Percentiles rank a stretch among this genome's conserved stretches.
Conservation (phyloP, 2,888 invertebrate genomes). For the Ichneumon xanthorius region DNA sequence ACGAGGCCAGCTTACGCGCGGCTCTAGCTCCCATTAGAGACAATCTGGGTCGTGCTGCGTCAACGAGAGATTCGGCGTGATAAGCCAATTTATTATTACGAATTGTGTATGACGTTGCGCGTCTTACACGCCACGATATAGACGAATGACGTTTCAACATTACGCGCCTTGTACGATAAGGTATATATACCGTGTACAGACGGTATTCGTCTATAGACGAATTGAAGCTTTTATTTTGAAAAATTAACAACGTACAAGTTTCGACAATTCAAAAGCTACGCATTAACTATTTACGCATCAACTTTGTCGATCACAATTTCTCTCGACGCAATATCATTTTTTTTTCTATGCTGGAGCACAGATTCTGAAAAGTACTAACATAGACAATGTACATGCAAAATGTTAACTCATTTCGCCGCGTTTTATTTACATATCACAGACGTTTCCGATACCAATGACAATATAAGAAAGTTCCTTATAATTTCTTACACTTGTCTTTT, state of each 20-base stretch:
- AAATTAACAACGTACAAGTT: slow-evolving; percentile 13
- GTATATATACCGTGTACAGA: neutral
- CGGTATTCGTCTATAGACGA: neutral
- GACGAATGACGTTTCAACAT: neutral
- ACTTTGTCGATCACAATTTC: neutral
- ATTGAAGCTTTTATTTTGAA: neutral
- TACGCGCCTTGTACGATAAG: slow-evolving; percentile 13
- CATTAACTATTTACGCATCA: neutral
- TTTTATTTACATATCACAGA: too few species aligned
- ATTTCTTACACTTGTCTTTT: too few species aligned
- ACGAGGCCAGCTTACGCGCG: slow-evolving; percentile 57
- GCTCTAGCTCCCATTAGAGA: slow-evolving; percentile 62
- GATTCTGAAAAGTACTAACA: neutral
- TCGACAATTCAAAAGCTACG: neutral
- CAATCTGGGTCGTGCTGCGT: slow-evolving; percentile 66
- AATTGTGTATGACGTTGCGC: slow-evolving; percentile 39
- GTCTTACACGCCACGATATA: slow-evolving; percentile 17
- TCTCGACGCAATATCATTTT: neutral
- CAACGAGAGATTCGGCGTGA: slow-evolving; percentile 65
- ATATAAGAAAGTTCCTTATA: too few species aligned
- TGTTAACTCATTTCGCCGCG: too few species aligned
- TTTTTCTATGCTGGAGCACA: neutral
- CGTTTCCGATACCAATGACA: too few species aligned
- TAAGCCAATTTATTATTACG: slow-evolving; percentile 64
- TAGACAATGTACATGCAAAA: neutral